Conservation (phyloP, 2,888 invertebrate genomes). For the Sympetrum striolatum region DNA sequence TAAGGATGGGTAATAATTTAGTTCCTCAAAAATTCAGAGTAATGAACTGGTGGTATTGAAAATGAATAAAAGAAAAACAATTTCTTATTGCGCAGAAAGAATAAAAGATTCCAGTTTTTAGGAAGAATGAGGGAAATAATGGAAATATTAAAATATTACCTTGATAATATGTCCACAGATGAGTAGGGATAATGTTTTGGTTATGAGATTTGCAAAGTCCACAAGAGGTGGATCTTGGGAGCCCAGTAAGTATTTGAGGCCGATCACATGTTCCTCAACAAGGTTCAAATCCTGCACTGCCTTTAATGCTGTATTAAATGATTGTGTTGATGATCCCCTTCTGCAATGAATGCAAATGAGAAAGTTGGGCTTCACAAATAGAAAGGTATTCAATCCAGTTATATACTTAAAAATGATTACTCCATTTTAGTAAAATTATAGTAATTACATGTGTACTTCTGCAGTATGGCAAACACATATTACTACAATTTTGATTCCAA, state of each 20-base stretch:
- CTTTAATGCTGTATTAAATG: conserved; percentile 64
- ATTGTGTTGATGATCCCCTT: conserved; percentile 69
- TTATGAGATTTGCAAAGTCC: conserved; percentile 65
- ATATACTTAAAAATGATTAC: neutral
- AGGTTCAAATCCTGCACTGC: conserved; percentile 63
- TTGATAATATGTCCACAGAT: conserved; percentile 66
- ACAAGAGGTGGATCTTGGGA: conserved; percentile 64
- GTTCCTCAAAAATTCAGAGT: too few relatives aligned
- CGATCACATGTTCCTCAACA: conserved; percentile 67
- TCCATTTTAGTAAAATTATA: neutral
- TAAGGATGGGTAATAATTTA: too few relatives aligned
- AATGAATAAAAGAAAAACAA: too few relatives aligned
- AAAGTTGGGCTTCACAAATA: neutral
- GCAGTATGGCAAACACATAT: too few relatives aligned
- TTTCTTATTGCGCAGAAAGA: too few relatives aligned
- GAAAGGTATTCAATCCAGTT: too few relatives aligned
- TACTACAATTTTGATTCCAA: too few relatives aligned
- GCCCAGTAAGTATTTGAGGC: conserved; percentile 66
- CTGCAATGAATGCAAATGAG: conserved; percentile 51
- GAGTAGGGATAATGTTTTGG: conserved; percentile 64
- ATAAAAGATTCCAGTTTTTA: too few relatives aligned
- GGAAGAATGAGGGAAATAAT: too few relatives aligned
- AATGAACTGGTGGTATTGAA: too few relatives aligned
- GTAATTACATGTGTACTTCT: neutral
- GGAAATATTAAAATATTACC: conserved; percentile 53